Base-by-base conservation (phyloP, 2,797 vertebrate genomes). In the Falco biarmicus region DNA sequence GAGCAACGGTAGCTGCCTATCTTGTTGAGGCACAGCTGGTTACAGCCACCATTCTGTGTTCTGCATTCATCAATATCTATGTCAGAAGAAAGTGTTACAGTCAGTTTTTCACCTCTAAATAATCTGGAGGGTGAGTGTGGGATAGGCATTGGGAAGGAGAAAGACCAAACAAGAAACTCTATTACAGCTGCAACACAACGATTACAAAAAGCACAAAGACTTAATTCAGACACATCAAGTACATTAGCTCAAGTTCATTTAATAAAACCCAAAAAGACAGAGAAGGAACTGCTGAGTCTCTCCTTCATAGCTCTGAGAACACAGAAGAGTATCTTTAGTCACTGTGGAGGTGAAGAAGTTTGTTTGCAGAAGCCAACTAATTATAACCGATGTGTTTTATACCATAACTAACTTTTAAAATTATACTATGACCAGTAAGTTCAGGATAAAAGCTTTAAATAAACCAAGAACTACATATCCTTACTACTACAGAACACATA, bases 31-130 rank as follows among this genome's bases (percentile, higher is more conserved):
- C 99, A 99, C 50, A 98, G 94, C 11, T 99, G 99, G 94, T 98
- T 98, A 95, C 99, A 99, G 57, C 98, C 98, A 4, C 99, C 99
- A 0, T 99, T 99, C 84, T 89, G 93, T 5, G 57, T 97, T 89
- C 76, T 89, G 96, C 99, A 99, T 97, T 99, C 99, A 37, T 99
- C 97, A 26, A 99, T 97, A 98, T 99, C 99, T 99, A 97, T 88
- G 90, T 20, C 75, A 59, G 94, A 94, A 95, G 29, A 89, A 89
- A 96, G 59, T 5, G 18, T 22, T 26, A 91, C 17, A 70, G 87
- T 93, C 75, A 91, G 80, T 54, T 79, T 90, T 76, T 43, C 75
- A 82, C 56, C 84, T 75, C 89, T 47, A 57, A 90, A 37, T 70
- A 31, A 73, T 57, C 54, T 25, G n/a, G 68, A 79, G 32, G 26